phyloP scores from a whole-genome alignment of 2,888 invertebrate species.

The Tuberolachnus salignus region DNA sequence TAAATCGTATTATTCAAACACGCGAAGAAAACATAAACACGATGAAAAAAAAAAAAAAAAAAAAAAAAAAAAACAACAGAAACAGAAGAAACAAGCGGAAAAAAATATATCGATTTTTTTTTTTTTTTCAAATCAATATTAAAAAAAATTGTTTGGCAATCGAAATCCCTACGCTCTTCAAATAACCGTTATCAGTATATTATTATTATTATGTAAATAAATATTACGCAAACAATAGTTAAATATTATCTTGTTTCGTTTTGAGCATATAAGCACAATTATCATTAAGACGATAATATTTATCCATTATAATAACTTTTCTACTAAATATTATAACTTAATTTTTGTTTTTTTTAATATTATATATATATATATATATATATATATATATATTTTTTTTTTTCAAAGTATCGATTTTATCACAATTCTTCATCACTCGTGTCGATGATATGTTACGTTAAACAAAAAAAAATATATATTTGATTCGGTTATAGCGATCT shows the following conservation, averaged over 20 bases:
- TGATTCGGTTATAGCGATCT: slow-evolving; percentile 35
- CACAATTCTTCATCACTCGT: slow-evolving; percentile 56
- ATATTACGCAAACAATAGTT: too few species aligned
- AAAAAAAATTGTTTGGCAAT: slow-evolving; percentile 51
- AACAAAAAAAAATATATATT: too few species aligned
- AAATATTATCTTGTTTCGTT: slow-evolving; percentile 5
- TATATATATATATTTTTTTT: slow-evolving; percentile 36
- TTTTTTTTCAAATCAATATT: slow-evolving; percentile 2
- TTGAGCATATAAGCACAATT: slow-evolving; percentile 47
- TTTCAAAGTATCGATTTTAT: slow-evolving; percentile 52
- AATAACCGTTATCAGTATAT: not conserved
- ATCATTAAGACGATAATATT: slow-evolving; percentile 7
- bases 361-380: too few species aligned
- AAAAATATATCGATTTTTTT: slow-evolving; percentile 37
- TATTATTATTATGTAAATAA: not conserved
- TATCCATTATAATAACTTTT: slow-evolving; percentile 4
- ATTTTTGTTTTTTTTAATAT: slow-evolving; percentile 34
- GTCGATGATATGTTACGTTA: slow-evolving; percentile 55
- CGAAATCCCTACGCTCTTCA: slow-evolving; percentile 39
- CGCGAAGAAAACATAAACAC: not conserved
- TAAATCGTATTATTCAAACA: slow-evolving; percentile 4
- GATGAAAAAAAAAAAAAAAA: not conserved
- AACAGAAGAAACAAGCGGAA: slow-evolving; percentile 16
- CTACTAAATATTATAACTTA: slow-evolving; percentile 30
- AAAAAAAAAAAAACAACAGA: slow-evolving; percentile 1